Percentiles rank a stretch among this genome's conserved stretches.
Conservation (phyloP, 53 echinoderm and acorn worm genomes). For the Holothuria scabra region DNA sequence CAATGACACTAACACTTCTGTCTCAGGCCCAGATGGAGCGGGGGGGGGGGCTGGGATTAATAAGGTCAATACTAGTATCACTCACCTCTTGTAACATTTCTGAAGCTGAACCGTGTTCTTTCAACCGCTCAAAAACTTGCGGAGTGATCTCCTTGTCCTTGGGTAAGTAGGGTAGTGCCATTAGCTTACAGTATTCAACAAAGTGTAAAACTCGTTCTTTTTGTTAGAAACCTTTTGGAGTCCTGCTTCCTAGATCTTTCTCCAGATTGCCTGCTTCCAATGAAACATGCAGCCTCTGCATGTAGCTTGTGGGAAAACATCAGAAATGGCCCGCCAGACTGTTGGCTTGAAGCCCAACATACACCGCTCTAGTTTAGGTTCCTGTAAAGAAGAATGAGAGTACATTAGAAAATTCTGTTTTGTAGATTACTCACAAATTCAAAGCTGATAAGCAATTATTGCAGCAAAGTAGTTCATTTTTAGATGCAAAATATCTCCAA, state of each 20-base stretch:
- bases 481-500: no score
- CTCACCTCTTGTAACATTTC: neutral
- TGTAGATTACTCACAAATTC: neutral
- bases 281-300: slow-evolving; percentile 53
- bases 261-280: slow-evolving; percentile 59
- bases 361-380: slow-evolving; percentile 10
- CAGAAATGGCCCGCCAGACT: neutral
- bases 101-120: neutral
- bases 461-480: no score
- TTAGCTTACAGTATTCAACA: slow-evolving; percentile 49
- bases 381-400: neutral
- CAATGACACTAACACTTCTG: no score
- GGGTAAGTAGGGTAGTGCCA: slow-evolving; percentile 50
- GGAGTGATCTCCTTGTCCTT: slow-evolving; percentile 36
- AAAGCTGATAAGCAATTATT: no score
- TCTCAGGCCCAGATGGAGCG: no score
- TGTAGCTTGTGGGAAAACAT: slow-evolving; percentile 36
- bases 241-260: slow-evolving; percentile 48
- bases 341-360: slow-evolving; percentile 59
- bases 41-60: neutral
- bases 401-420: neutral
- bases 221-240: slow-evolving; percentile 49
- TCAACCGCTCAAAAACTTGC: neutral
- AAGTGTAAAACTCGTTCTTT: neutral
- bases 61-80: no score